Evolutionary conservation across 2,113 vertebrate genomes (phyloP), one percentile per base, ranked within the genome.

Genomic region (Varanus komodoensis): DNA sequence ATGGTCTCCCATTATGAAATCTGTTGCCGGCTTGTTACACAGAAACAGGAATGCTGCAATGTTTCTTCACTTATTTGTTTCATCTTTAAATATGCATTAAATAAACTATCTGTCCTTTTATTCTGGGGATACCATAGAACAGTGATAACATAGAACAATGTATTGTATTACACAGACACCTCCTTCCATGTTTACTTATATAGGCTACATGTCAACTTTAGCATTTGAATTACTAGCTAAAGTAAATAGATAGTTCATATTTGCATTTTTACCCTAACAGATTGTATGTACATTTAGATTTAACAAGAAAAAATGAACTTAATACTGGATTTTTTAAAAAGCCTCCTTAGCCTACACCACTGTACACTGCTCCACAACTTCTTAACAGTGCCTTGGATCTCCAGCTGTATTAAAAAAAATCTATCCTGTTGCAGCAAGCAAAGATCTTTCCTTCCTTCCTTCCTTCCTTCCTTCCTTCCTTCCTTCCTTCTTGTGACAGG

Each of bases 1-100:
- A 96, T 94, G 90, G 91, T 9, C n/a, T 88, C 86, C 89, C 89
- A 87, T 94, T 95, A 94, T 87, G 89, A 94, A 96, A 94, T 44
- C 82, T 94, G 69, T 93, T 95, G 52, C 89, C 88, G 84, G 77
- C 44, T 92, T 91, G 82, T 93, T 95, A 90, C 86, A 87, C 50
- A 94, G 90, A 93, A 95, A 68, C 1, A 90, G 67, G 88, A 95
- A 93, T 93, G 91, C 90, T 94, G 89, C 54, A 87, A 27, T 83
- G 87, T 68, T 85, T 67, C 32, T 89, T 85, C 85, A 50, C 1
- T 75, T 79, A 50, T 68, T 69, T 87, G 82, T 71, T 82, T 85
- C 67, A 48, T 90, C 84, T 88, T 89, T 84, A 82, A 93, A 87
- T 2, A 4, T 75, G 69, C 84, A 87, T 64, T 75, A 52, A 78